Percentiles rank a stretch among this genome's conserved stretches.
Evolutionary conservation across 2,113 vertebrate species (phyloP).

Genomic region (Cinclus cinclus): DNA sequence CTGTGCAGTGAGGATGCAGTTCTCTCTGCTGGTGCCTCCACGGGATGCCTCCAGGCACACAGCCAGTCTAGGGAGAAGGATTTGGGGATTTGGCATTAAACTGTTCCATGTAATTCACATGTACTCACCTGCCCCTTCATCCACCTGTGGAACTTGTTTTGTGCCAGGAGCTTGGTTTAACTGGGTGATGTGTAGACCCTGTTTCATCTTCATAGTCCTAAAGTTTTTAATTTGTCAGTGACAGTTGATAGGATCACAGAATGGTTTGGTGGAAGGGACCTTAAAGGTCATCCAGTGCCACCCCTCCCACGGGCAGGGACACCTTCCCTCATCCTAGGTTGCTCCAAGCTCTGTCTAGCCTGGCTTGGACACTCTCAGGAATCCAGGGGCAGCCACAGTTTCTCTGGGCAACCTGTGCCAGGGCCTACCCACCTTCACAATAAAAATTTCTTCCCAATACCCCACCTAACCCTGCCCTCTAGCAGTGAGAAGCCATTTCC

Average conservation of each 20-base stretch:
- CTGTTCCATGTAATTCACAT: not conserved
- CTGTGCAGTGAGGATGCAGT: not conserved
- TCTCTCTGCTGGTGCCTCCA: not conserved
- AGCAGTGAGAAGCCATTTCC: not conserved
- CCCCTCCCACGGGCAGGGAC: not conserved
- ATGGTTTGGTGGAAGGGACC: not conserved
- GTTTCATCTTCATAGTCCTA: not conserved
- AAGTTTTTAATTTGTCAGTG: not conserved
- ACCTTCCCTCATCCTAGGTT: fast-evolving
- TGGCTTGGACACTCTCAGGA: not conserved
- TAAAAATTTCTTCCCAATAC: not conserved
- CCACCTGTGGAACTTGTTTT: not conserved
- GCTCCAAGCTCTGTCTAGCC: not conserved
- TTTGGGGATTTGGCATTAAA: not conserved
- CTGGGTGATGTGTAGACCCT: not conserved
- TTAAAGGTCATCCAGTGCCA: not conserved
- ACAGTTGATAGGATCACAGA: not conserved
- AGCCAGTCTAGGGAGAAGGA: not conserved
- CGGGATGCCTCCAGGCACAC: not conserved
- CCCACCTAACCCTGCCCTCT: not conserved
- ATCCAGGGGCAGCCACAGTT: not conserved
- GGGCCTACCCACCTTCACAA: not conserved
- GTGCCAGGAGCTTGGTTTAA: not conserved
- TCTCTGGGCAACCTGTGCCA: not conserved
- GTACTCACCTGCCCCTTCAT: not conserved